phyloP scores from a whole-genome alignment of 2,888 invertebrate species.

The Octodonta nipae region DNA sequence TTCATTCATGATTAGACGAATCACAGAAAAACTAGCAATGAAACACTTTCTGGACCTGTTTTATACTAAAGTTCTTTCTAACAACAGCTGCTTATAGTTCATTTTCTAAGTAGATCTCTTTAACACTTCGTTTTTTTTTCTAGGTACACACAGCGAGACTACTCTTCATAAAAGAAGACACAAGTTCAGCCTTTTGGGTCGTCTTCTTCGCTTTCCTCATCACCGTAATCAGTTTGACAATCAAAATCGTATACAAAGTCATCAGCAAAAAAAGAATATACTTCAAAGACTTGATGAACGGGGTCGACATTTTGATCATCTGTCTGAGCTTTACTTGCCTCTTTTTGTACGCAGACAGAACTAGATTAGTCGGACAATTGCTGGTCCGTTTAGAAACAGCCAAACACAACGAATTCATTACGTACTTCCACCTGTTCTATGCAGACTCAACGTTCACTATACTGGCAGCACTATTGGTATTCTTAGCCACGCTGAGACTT shows the following conservation, averaged over 20 bases:
- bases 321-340: constrained; percentile 15
- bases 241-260: constrained; percentile 15
- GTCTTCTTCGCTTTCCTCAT: constrained; percentile 15
- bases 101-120: too few species aligned
- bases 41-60: too few species aligned
- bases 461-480: constrained; percentile 19
- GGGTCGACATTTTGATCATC: constrained; percentile 21
- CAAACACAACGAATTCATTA: constrained; percentile 24
- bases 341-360: constrained; percentile 14
- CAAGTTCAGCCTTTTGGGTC: too few species aligned
- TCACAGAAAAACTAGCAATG: too few species aligned
- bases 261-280: constrained; percentile 10
- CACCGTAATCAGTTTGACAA: constrained; percentile 14
- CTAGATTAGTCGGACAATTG: constrained; percentile 13
- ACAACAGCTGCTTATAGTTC: too few species aligned
- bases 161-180: constrained; percentile 16
- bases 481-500: constrained; percentile 23
- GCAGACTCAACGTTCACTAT: constrained; percentile 18
- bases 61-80: too few species aligned
- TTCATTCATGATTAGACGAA: too few species aligned
- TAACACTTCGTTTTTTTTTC: constrained; percentile 12
- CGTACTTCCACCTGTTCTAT: constrained; percentile 21
- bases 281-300: constrained; percentile 19
- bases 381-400: constrained; percentile 14
- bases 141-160: constrained; percentile 22